Evolutionary conservation across 2,888 invertebrate species (phyloP), one percentile per base, ranked within the genome.

Genomic region (Anagyrus pseudococci): DNA sequence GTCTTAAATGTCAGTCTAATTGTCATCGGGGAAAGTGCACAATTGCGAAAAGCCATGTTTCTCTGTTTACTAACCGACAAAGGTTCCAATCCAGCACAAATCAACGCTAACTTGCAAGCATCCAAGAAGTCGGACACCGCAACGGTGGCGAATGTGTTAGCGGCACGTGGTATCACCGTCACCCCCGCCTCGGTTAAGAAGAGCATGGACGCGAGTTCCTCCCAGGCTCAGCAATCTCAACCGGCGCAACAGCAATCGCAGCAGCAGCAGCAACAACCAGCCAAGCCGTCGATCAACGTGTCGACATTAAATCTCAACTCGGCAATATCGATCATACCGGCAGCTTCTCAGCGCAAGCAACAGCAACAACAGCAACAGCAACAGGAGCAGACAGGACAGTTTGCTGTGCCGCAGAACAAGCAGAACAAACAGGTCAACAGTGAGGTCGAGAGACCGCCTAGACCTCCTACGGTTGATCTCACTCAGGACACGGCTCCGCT

Each of bases 101-200:
- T 75, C 56, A 79, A 71, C 56, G 67, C 73, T 22, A 67, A 73
- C 10, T 70, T 70, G 13, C 67, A 73, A 10, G 62, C 67, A 56
- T 75, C 82, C 2, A 87, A 87, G 52, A 88, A 88, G 72, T 87
- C 87, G 41, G 89, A 91, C 75, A 89, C 90, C 0, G 89, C 87
- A 72, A 89, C 89, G 0, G 91, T 92, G 73, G 91, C 92, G 0
- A 89, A 88, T 75, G 89, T 92, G 62, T 79, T 92, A 62, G 91
- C 91, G 2, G 89, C 89, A 6, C 83, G 92, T 66, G 92, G 92
- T 2, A 92, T 92, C 58, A 91, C 91, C 37, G 87, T 92, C 0
- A 91, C 91, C 48, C 86, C 87, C 44, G 88, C 89, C 48, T 85
- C 87, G 25, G 87, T 82, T 10, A 26, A 20, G 17, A 49, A 49